Conservation (phyloP, 1,140 invertebrate species). For the Cydia splendana region DNA sequence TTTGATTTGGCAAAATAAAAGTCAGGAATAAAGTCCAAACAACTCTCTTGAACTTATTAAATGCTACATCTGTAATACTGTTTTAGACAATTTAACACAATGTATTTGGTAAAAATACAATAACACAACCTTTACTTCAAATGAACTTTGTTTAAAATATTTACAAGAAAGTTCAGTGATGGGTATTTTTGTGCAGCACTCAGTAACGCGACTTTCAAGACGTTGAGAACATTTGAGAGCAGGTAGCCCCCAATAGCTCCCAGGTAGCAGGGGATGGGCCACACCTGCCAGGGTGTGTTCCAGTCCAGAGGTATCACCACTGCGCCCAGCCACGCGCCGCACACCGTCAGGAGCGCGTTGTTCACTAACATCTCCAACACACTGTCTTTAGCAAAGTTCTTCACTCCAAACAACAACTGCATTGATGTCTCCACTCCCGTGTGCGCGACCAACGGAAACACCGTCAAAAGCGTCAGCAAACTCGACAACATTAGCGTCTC, state of each 20-base stretch:
- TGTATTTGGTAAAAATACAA: conserved; percentile 31
- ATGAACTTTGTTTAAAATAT: conserved; percentile 59
- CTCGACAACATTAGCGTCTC: conserved; percentile 87
- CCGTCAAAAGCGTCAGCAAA: conserved; percentile 84
- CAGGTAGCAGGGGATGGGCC: conserved; percentile 88
- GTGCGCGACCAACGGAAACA: conserved; percentile 83
- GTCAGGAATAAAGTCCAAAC: too few relatives aligned
- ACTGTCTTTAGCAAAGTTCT: conserved; percentile 73
- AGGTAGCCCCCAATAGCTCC: conserved; percentile 85
- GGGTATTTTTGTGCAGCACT: conserved; percentile 63
- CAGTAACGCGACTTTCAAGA: conserved; percentile 67
- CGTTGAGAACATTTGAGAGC: conserved; percentile 80
- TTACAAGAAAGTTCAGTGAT: conserved; percentile 55
- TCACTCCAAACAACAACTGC: conserved; percentile 79
- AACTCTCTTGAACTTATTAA: too few relatives aligned
- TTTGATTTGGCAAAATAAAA: too few relatives aligned
- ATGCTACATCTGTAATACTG: conserved; percentile 24
- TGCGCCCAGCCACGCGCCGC: conserved; percentile 94
- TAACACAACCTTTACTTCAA: conserved; percentile 49
- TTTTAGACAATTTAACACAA: conserved; percentile 35
- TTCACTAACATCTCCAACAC: conserved; percentile 81
- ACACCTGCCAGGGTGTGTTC: conserved; percentile 93
- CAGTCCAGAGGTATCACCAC: conserved; percentile 95
- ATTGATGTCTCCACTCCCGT: conserved; percentile 81
- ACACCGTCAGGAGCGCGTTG: conserved; percentile 82